A percentile compares a stretch with the other conserved stretches of the same genome.
Evolutionary conservation across 1,140 invertebrate species (phyloP).

Genomic region (Drosophila tani): DNA sequence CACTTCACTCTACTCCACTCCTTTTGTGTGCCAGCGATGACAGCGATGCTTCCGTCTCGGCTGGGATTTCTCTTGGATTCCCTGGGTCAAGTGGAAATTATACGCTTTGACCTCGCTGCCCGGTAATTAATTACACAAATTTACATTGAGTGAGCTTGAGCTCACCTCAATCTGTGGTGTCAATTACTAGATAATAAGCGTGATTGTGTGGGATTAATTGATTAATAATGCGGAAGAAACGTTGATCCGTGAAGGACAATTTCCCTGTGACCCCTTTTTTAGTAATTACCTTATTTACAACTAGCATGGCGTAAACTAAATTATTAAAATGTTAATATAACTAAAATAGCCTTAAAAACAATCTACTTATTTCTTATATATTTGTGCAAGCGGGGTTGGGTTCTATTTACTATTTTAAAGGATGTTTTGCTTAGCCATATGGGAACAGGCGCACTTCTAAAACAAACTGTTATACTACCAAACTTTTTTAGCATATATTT

Average conservation of each 20-base stretch:
- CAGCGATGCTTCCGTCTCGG: slow-evolving; percentile 41
- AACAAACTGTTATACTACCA: slow-evolving; percentile 49
- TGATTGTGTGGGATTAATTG: not conserved
- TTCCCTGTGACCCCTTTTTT: not conserved
- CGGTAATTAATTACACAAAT: slow-evolving; percentile 29
- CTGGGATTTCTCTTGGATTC: slow-evolving; percentile 27
- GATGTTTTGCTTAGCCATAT: not conserved
- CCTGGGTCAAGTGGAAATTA: slow-evolving; percentile 39
- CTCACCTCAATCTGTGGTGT: not conserved
- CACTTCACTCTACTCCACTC: slow-evolving; percentile 3
- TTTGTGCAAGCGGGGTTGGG: not conserved
- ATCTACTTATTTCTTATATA: too few species aligned
- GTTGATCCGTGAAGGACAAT: not conserved
- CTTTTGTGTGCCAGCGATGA: slow-evolving; percentile 38
- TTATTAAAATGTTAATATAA: not conserved
- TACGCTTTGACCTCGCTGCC: slow-evolving; percentile 13
- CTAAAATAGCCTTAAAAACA: not conserved
- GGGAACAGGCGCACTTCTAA: not conserved
- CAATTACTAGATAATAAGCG: slow-evolving; percentile 11
- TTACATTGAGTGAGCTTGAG: slow-evolving; percentile 12
- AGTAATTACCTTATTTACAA: too few species aligned
- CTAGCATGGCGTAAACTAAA: too few species aligned
- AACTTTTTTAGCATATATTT: slow-evolving; percentile 27
- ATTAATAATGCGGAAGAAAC: slow-evolving; percentile 1
- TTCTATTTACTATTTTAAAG: not conserved